Evolutionary conservation across 2,113 vertebrate species (phyloP), one percentile per base, ranked within the genome.

Genomic region (Oryzias celebensis): DNA sequence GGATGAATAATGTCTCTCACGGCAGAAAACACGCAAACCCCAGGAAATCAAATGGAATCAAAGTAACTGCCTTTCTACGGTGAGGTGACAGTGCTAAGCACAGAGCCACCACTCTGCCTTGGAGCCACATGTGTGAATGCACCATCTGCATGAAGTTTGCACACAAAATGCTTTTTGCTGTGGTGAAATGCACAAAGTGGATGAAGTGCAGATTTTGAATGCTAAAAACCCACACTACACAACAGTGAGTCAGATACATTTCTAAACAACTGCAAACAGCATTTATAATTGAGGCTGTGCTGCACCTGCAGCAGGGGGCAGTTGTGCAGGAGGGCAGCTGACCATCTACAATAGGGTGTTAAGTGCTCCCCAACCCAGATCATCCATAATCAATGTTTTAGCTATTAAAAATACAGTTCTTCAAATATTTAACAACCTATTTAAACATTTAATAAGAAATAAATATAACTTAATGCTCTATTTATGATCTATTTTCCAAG

Each of bases 51-150:
- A 71, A 67, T 28, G 2, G 22, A 52, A 57, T 65, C 28, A 57
- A 61, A 71, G 60, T 24, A 73, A 58, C 3, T 2, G 50, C 48
- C 49, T 57, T 53, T 43, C 10, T 63, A 24, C 68, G 65, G 42
- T 67, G 59, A 45, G 5, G 42, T 60, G 48, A 77, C 58, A 51
- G 46, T 6, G 42, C 51, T 60, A 60, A 58, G 60, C 49, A 47
- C 60, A 51, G 41, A 71, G 23, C 70, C 58, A 65, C 60, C 49
- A 63, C 31, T 16, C 31, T 52, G 55, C 57, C 77, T 75, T 42
- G 36, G 20, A 75, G 67, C 51, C 61, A 68, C 15, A 57, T 48
- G 49, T 57, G 31, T 58, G 45, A 41, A 7, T 55, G 10, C 59
- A 57, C 48, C 49, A 46, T 67, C 24, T 71, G 31, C 42, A 62